These are phyloP conservation scores for Phasia obesa DNA, from an alignment of 2,888 invertebrate genomes.

Conservation along the genomic window DNA sequence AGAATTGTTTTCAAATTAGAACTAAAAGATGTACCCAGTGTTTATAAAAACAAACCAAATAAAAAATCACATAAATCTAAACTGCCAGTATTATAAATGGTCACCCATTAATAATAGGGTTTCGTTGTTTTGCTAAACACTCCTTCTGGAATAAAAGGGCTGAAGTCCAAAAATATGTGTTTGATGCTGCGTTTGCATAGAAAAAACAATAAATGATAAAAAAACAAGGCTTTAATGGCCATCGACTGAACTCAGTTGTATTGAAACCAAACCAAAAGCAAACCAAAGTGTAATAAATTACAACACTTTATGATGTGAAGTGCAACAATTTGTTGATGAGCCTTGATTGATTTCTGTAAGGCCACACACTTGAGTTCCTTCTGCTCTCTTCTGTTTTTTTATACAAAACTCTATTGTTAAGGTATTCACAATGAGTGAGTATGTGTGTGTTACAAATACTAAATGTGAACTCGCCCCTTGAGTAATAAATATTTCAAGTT, in stretches of 20 bases:
- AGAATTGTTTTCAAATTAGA: constrained; percentile 80
- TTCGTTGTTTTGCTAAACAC: constrained; percentile 56
- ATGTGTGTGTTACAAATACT: constrained; percentile 22
- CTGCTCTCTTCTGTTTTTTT: constrained; percentile 62
- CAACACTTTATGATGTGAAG: constrained; percentile 68
- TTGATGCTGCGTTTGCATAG: constrained; percentile 34
- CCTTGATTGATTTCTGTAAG: constrained; percentile 80
- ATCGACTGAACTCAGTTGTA: constrained; percentile 41
- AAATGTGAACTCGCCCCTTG: constrained; percentile 59
- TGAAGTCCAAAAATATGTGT: constrained; percentile 48
- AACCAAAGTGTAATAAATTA: constrained; percentile 69
- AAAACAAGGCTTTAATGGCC: constrained; percentile 53
- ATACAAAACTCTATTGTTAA: constrained; percentile 37
- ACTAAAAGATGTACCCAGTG: constrained; percentile 59
- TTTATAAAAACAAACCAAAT: constrained; percentile 68
- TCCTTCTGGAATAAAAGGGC: constrained; percentile 64
- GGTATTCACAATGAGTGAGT: neutral
- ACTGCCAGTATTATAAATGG: constrained; percentile 81
- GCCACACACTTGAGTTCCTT: constrained; percentile 79
- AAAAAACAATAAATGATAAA: constrained; percentile 21
- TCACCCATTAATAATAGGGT: constrained; percentile 79
- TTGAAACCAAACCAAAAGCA: constrained; percentile 44
- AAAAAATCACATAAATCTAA: constrained; percentile 68
- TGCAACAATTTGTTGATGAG: constrained; percentile 76
- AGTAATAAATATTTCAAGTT: constrained; percentile 52